A percentile compares a stretch with the other conserved stretches of the same genome.
Conservation (phyloP, 2,888 invertebrate species). For the Drosophila helvetica region DNA sequence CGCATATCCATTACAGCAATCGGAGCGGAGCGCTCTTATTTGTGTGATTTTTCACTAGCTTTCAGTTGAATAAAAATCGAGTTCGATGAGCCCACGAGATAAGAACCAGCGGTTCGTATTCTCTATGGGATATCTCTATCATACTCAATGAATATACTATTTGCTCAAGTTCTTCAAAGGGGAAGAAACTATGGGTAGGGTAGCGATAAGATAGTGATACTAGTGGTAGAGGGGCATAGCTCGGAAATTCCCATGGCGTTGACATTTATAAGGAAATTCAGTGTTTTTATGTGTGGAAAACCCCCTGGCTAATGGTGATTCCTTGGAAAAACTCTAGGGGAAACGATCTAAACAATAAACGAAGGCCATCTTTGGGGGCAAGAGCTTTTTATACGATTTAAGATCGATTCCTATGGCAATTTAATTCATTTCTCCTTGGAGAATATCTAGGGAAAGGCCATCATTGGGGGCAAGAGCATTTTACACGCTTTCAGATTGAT, state of each 20-base stretch:
- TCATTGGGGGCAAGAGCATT: too few relatives aligned
- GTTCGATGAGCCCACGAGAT: constrained; percentile 29
- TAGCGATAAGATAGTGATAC: background rate
- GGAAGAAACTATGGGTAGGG: background rate
- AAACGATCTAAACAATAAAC: background rate
- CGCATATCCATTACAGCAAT: constrained; percentile 43
- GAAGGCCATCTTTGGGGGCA: background rate
- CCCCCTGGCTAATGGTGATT: background rate
- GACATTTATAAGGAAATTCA: background rate
- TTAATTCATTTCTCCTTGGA: too few relatives aligned
- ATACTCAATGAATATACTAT: background rate
- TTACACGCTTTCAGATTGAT: too few relatives aligned
- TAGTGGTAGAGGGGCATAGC: background rate
- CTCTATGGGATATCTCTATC: background rate
- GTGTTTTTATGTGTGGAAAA: background rate
- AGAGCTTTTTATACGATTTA: background rate
- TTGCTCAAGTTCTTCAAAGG: background rate
- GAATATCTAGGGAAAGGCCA: too few relatives aligned
- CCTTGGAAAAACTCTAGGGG: background rate
- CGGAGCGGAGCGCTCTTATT: constrained; percentile 7
- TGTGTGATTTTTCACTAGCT: background rate
- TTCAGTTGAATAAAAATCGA: background rate
- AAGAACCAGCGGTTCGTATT: constrained; percentile 8
- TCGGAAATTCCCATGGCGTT: background rate
- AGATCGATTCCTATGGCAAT: too few relatives aligned